These are phyloP conservation scores for Metopia argyrocephala DNA, from an alignment of 2,888 invertebrate species.

Conservation along the genomic window DNA sequence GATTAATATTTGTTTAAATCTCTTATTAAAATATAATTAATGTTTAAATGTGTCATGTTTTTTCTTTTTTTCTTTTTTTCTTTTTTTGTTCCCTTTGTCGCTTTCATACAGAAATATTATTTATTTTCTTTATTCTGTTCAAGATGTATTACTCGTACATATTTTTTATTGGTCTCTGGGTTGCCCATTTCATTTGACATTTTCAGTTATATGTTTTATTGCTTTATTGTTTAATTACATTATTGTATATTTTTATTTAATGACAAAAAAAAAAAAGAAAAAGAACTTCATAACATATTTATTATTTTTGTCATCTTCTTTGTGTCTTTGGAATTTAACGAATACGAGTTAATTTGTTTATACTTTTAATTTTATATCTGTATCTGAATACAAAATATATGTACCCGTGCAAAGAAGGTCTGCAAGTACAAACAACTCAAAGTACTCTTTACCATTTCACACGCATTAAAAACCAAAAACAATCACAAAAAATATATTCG, in stretches of 20 bases:
- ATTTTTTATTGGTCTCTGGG: not conserved
- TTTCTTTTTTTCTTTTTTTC: too few relatives aligned
- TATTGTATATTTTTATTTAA: constrained; percentile 22
- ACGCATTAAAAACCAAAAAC: constrained; percentile 30
- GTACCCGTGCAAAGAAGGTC: too few relatives aligned
- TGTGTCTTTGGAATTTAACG: constrained; percentile 9
- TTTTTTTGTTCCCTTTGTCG: too few relatives aligned
- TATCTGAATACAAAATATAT: not conserved
- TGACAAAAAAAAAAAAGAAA: not conserved
- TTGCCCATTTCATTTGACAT: not conserved
- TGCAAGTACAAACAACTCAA: constrained; percentile 16
- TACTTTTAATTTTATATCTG: not conserved
- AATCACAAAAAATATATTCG: constrained; percentile 12
- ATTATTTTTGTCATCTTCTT: constrained; percentile 9
- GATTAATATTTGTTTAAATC: not conserved
- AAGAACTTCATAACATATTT: too few relatives aligned
- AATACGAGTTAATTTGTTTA: constrained; percentile 16
- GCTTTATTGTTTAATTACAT: constrained; percentile 46
- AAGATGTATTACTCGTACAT: constrained; percentile 25
- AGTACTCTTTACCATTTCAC: constrained; percentile 52
- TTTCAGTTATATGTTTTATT: not conserved
- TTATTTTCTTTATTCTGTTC: not conserved
- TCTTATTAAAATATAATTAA: not conserved
- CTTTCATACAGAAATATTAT: not conserved
- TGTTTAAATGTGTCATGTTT: constrained; percentile 12